These are phyloP conservation scores for Leucoptera coffeella DNA, from an alignment of 2,888 invertebrate genomes.

Conservation along the genomic window DNA sequence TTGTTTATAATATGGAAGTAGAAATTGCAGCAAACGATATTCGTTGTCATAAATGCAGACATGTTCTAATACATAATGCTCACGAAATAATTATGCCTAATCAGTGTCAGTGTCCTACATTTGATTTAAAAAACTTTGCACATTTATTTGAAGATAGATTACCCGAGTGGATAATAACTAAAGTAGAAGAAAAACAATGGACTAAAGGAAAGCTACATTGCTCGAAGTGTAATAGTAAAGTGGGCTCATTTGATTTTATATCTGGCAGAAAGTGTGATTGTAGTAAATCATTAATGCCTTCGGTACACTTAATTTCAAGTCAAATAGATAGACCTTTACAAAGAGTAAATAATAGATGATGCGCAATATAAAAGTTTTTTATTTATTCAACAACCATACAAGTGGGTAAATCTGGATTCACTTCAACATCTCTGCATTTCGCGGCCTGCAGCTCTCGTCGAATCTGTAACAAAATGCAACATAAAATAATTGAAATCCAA, in stretches of 20 bases:
- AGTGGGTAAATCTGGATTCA: constrained; percentile 20
- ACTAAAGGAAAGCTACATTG: constrained; percentile 63
- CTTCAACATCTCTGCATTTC: constrained; percentile 70
- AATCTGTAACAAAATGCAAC: constrained; percentile 46
- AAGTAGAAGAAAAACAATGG: constrained; percentile 54
- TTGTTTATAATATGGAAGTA: no score
- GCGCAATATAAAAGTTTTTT: background rate
- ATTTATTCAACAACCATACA: constrained; percentile 29
- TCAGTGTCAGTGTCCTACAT: constrained; percentile 17
- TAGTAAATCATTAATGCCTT: constrained; percentile 42
- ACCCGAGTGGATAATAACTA: constrained; percentile 49
- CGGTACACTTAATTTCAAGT: constrained; percentile 57
- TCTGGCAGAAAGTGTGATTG: constrained; percentile 60
- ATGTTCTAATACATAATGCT: constrained; percentile 18
- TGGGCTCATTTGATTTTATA: constrained; percentile 63
- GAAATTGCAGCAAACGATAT: no score
- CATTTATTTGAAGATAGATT: constrained; percentile 51
- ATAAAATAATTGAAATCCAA: background rate
- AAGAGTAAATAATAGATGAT: no score
- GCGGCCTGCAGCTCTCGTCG: constrained; percentile 81
- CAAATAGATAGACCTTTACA: constrained; percentile 52
- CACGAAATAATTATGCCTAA: constrained; percentile 10
- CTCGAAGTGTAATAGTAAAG: constrained; percentile 50
- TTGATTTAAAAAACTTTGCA: constrained; percentile 23
- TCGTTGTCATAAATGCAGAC: constrained; percentile 44